Evolutionary conservation across 2,113 vertebrate genomes (phyloP), one percentile per base, ranked within the genome.

Genomic region (Chamaea fasciata): DNA sequence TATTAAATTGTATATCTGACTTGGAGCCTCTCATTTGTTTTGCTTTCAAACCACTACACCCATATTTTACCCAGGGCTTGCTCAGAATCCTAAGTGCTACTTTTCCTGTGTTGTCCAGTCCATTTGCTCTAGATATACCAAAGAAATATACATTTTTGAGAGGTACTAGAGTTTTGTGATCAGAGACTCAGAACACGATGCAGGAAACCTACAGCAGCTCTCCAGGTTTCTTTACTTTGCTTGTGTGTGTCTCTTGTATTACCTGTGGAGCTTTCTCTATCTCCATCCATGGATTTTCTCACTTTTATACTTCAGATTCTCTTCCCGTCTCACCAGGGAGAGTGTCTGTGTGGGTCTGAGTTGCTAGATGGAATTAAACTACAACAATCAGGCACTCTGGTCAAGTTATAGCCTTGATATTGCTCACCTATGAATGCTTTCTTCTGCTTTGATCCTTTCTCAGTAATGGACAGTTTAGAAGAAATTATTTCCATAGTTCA

Each of bases 271-370:
- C 4, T 60, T 20, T 19, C 8, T 35, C 27, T 47, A 4, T 42
- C 18, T 55, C 3, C 28, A 23, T 8, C 26, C 31, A 15, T 7
- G 26, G 14, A 20, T 44, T 75, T 62, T 80, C 15, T 74, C 41
- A 42, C 15, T 42, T 68, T 86, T 55, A 5, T 42, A 14, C 15
- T 56, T 60, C 30, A 27, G 7, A 27, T 42, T 47, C 30, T 37
- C 13, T 35, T n/a, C 11, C 24, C 13, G 15, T 22, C 62, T 60
- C 26, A 31, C 12, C 30, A 10, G 9, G 8, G 14, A 0, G 0
- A 59, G 6, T 4, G 5, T 19, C 39, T 56, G 7, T 49, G 21
- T 60, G 22, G 3, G 37, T n/a, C 41, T 49, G 41, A 28, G 41
- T 11, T 80, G 15, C 13, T 31, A 67, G 22, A 26, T 55, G 55